Conservation (phyloP, 2,113 vertebrate genomes). For the Eira barbara region DNA sequence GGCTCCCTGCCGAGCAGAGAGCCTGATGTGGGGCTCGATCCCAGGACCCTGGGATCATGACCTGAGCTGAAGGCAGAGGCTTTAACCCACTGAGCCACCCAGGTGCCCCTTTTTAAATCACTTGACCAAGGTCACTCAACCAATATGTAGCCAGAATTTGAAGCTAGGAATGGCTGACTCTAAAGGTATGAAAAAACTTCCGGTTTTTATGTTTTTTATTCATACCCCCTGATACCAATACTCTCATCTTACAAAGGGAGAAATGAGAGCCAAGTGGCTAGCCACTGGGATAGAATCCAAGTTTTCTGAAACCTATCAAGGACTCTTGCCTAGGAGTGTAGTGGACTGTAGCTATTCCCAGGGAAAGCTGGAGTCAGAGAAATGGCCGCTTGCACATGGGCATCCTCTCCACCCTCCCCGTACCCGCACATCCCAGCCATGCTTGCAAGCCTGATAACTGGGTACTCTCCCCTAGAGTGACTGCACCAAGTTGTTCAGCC, state of each 20-base stretch:
- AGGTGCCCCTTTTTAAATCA: background rate
- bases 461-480: conserved; percentile 87
- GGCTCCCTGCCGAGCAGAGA: too few species aligned
- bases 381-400: background rate
- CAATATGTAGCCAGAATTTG: background rate
- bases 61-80: too few species aligned
- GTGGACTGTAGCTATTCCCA: background rate
- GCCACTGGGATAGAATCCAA: background rate
- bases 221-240: background rate
- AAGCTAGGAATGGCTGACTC: background rate
- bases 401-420: background rate
- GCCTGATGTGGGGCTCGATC: too few species aligned
- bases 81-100: too few species aligned
- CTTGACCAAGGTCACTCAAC: background rate
- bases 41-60: too few species aligned
- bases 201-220: background rate
- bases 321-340: background rate
- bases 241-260: background rate
- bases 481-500: conserved; percentile 94
- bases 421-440: background rate
- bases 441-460: background rate
- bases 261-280: background rate
- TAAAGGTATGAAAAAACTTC: background rate
- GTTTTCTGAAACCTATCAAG: background rate
- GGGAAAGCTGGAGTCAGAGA: background rate